Evolutionary conservation across 2,888 invertebrate species (phyloP).

Genomic region (Scrobipalpa atriplicella): DNA sequence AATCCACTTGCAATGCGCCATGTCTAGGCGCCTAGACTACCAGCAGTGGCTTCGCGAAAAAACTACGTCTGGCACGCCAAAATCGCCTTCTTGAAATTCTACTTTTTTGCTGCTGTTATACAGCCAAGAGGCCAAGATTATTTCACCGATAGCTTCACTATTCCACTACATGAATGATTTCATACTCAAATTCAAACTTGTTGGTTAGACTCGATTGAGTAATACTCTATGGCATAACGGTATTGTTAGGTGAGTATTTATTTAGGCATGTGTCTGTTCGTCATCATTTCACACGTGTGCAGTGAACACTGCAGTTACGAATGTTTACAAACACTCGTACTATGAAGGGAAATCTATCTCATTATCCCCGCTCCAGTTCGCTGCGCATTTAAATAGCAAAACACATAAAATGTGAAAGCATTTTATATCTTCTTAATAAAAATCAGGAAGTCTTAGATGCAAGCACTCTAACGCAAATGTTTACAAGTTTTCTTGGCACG

Average conservation of each 20-base stretch:
- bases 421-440: slow-evolving; percentile 54
- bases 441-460: slow-evolving; percentile 55
- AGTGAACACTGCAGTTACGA: slow-evolving; percentile 17
- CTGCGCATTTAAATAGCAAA: slow-evolving; percentile 41
- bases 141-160: neutral
- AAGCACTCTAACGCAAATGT: slow-evolving; percentile 53
- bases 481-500: slow-evolving; percentile 66
- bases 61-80: slow-evolving; percentile 24
- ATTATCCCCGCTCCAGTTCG: slow-evolving; percentile 58
- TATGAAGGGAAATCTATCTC: slow-evolving; percentile 41
- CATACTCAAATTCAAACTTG: neutral
- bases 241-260: slow-evolving; percentile 17
- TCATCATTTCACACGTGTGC: slow-evolving; percentile 27
- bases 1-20: slow-evolving; percentile 58
- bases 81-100: neutral
- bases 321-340: slow-evolving; percentile 31
- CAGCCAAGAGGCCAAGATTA: neutral
- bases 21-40: slow-evolving; percentile 69
- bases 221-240: slow-evolving; percentile 20
- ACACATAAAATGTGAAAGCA: slow-evolving; percentile 56
- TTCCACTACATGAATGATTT: no score
- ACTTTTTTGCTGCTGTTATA: neutral
- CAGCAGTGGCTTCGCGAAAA: slow-evolving; percentile 43
- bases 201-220: neutral
- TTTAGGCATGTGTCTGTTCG: slow-evolving; percentile 17